Percentiles rank a stretch among this genome's conserved stretches.
Conservation (phyloP, 2,797 vertebrate genomes). For the Chromobotia macracanthus region DNA sequence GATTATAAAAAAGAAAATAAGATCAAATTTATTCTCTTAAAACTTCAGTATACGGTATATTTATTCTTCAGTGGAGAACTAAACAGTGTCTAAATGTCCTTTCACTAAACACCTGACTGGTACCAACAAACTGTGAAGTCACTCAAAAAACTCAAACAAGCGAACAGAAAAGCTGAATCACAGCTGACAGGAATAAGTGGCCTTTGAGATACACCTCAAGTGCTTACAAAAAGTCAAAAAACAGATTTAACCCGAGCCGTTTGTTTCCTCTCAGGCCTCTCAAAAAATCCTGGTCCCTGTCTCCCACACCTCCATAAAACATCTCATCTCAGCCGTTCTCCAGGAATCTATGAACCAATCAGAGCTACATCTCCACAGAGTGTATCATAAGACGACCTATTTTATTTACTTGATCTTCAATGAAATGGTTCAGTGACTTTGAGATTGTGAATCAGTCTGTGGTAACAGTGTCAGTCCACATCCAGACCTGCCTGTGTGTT, state of each 20-base stretch:
- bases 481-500: slow-evolving; percentile 69
- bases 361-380: slow-evolving; percentile 44
- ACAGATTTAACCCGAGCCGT: slow-evolving; percentile 63
- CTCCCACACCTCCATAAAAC: slow-evolving; percentile 69
- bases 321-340: slow-evolving; percentile 55
- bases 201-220: slow-evolving; percentile 30
- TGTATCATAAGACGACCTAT: slow-evolving; percentile 85
- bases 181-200: slow-evolving; percentile 39
- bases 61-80: no score
- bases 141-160: no score
- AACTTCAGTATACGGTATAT: no score
- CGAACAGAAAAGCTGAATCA: slow-evolving; percentile 38
- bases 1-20: no score
- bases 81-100: not conserved
- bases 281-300: slow-evolving; percentile 79
- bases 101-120: no score
- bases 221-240: slow-evolving; percentile 48
- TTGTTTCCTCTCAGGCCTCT: slow-evolving; percentile 70
- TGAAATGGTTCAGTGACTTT: slow-evolving; percentile 95
- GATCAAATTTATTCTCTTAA: no score
- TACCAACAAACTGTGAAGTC: not conserved
- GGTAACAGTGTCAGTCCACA: slow-evolving; percentile 81
- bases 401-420: slow-evolving; percentile 99
- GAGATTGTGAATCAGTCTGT: slow-evolving; percentile 90
- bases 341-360: slow-evolving; percentile 57